Evolutionary conservation across 1,140 invertebrate genomes (phyloP).

Genomic region (Lineus longissimus): DNA sequence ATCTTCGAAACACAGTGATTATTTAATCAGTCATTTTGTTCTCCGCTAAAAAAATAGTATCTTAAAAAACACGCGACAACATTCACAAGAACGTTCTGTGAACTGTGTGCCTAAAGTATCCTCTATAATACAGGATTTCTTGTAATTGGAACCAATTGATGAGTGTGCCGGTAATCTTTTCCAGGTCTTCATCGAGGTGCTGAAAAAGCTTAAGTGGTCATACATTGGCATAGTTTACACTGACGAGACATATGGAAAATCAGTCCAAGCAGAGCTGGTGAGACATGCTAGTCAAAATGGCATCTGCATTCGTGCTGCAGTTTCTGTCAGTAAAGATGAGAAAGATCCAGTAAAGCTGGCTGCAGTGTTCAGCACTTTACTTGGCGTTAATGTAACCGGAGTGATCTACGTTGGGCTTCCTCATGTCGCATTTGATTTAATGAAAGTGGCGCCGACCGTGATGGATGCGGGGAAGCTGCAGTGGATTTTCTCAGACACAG

Average conservation of each 20-base stretch:
- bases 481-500: slow-evolving; percentile 29
- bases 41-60: neutral
- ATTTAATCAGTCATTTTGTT: slow-evolving; percentile 14
- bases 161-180: too few relatives aligned
- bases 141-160: too few relatives aligned
- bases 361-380: slow-evolving; percentile 14
- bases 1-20: slow-evolving; percentile 20
- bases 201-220: slow-evolving; percentile 50
- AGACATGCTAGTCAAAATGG: slow-evolving; percentile 18
- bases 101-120: too few relatives aligned
- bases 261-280: slow-evolving; percentile 34
- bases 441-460: slow-evolving; percentile 23
- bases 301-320: slow-evolving; percentile 29
- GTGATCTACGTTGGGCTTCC: slow-evolving; percentile 29
- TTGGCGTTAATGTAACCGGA: slow-evolving; percentile 19
- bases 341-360: slow-evolving; percentile 15
- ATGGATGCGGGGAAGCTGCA: slow-evolving; percentile 26
- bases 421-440: slow-evolving; percentile 13
- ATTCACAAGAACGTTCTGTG: too few relatives aligned
- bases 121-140: too few relatives aligned
- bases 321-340: slow-evolving; percentile 11
- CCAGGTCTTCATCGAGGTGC: slow-evolving; percentile 42
- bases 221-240: slow-evolving; percentile 50
- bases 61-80: too few relatives aligned
- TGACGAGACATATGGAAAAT: slow-evolving; percentile 35